phyloP scores from a whole-genome alignment of 2,113 vertebrate genomes.

The Dermatemys mawii region DNA sequence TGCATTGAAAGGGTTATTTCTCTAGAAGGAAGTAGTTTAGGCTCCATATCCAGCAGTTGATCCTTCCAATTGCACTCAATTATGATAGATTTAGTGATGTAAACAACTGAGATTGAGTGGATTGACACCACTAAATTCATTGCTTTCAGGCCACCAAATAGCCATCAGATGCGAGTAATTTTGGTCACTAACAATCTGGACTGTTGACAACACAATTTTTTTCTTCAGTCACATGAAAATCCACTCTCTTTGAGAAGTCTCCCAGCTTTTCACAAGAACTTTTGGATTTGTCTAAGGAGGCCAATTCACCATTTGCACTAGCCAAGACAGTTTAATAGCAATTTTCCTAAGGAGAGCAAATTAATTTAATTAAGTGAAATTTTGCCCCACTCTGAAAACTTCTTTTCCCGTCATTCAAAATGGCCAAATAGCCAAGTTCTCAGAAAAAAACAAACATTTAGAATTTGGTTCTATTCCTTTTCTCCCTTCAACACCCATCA shows the following conservation, averaged over 20 bases:
- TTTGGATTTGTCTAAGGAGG: background rate
- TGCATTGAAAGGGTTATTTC: background rate
- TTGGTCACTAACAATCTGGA: background rate
- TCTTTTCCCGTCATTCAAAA: background rate
- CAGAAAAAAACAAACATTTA: background rate
- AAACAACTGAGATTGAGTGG: background rate
- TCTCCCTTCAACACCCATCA: rapidly evolving
- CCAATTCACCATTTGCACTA: background rate
- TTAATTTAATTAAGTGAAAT: background rate
- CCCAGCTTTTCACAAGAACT: background rate
- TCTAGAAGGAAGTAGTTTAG: background rate
- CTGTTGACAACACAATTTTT: background rate
- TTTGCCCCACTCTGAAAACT: background rate
- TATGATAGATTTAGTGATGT: background rate
- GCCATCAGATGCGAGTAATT: background rate
- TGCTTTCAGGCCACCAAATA: background rate
- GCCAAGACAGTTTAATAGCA: background rate
- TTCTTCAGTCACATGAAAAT: background rate
- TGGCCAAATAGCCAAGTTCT: background rate
- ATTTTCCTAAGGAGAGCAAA: background rate
- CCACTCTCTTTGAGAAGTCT: background rate
- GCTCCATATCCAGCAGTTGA: background rate
- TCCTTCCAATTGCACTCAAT: background rate
- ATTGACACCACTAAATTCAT: background rate
- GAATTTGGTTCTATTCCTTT: background rate